Conservation (phyloP, 2,797 vertebrate genomes). For the Xiphorhynchus erythropygius region DNA sequence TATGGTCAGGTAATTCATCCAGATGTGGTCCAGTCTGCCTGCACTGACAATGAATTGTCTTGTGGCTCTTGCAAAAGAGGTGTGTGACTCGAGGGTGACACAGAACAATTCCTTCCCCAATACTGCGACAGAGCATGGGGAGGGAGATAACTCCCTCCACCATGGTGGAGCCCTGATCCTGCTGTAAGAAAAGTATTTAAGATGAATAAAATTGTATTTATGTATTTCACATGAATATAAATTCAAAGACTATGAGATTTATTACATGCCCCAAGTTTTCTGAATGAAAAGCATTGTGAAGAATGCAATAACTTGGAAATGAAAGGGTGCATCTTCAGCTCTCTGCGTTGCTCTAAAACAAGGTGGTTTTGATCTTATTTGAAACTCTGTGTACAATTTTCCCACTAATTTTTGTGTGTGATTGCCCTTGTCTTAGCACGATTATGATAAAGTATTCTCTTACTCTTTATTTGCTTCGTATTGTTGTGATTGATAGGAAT, state of each 20-base stretch:
- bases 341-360: background rate
- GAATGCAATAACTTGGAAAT: background rate
- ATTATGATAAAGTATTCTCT: background rate
- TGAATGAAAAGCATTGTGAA: background rate
- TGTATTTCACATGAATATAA: background rate
- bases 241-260: background rate
- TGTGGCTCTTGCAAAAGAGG: background rate
- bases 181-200: background rate
- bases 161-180: background rate
- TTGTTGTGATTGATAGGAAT: background rate
- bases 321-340: background rate
- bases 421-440: background rate
- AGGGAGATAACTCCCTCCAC: background rate
- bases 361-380: background rate
- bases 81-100: fast-evolving
- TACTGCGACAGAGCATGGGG: fast-evolving
- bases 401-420: background rate
- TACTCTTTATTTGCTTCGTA: background rate
- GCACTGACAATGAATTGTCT: background rate
- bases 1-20: background rate
- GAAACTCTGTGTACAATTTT: fast-evolving
- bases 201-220: background rate
- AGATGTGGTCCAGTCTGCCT: background rate
- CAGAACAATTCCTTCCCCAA: background rate
- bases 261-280: background rate